A percentile compares a stretch with the other conserved stretches of the same genome.
These are phyloP conservation scores for Zhuqinia jingwanae DNA, from an alignment of 2,888 invertebrate species.

Conservation along the genomic window DNA sequence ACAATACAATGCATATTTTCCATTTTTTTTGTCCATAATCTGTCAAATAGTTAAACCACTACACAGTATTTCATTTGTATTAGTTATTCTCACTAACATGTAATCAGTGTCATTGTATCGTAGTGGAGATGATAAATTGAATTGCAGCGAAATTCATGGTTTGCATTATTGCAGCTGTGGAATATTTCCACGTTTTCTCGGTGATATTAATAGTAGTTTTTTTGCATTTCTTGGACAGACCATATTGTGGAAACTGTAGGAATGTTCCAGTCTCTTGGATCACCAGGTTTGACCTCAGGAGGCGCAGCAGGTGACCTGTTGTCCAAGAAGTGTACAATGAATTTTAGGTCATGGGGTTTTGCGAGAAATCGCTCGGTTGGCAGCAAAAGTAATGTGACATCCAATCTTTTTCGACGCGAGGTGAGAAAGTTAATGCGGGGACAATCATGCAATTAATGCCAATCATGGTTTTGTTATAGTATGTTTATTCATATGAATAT, in stretches of 20 bases:
- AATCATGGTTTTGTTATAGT: not conserved
- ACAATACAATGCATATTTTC: too few species aligned
- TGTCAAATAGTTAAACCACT: too few species aligned
- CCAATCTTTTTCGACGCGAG: slow-evolving; percentile 72
- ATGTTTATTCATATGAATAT: not conserved
- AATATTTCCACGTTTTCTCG: not conserved
- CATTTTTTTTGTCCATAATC: too few species aligned
- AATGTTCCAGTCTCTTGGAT: slow-evolving; percentile 66
- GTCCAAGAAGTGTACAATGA: not conserved
- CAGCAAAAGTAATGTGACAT: slow-evolving; percentile 42
- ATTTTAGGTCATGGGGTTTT: slow-evolving; percentile 28
- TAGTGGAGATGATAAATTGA: slow-evolving; percentile 9
- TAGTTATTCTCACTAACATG: not conserved
- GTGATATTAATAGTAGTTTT: not conserved
- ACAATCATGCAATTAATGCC: too few species aligned
- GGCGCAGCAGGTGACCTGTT: not conserved
- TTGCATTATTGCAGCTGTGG: not conserved
- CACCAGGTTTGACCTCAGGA: slow-evolving; percentile 32
- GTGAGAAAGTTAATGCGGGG: too few species aligned
- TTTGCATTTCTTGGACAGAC: not conserved
- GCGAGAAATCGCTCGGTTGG: slow-evolving; percentile 36
- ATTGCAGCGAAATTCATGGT: not conserved
- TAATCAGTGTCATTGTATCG: slow-evolving; percentile 13
- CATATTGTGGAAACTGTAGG: not conserved
- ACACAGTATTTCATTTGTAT: not conserved